phyloP scores from a whole-genome alignment of 2,113 vertebrate species.

The Antigone vipio region DNA sequence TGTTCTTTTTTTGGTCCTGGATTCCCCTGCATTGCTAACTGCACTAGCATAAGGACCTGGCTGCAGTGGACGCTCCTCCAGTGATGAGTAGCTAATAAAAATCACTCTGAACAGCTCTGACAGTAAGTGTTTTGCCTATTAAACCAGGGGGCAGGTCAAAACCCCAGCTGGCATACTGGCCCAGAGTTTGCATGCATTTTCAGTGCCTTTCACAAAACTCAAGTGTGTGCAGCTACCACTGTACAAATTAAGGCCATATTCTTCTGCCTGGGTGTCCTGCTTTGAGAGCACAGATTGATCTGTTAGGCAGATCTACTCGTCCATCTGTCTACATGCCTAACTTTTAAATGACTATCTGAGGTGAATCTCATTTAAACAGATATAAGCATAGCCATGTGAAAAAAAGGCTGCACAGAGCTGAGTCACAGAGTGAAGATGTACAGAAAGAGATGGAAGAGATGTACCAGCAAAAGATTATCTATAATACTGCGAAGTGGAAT shows the following conservation, averaged over 20 bases:
- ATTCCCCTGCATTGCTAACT: background rate
- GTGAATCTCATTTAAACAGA: background rate
- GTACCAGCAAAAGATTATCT: background rate
- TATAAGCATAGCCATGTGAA: background rate
- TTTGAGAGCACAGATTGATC: background rate
- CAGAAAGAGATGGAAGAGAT: background rate
- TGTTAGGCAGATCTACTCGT: background rate
- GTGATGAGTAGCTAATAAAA: background rate
- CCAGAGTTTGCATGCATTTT: background rate
- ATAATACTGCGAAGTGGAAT: background rate
- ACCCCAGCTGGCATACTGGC: background rate
- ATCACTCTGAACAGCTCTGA: background rate
- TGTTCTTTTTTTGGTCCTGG: background rate
- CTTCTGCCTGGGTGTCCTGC: background rate
- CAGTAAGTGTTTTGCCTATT: background rate
- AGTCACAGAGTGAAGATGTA: background rate
- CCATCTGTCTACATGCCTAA: background rate
- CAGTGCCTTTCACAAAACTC: background rate
- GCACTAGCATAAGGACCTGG: background rate
- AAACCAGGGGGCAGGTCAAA: background rate
- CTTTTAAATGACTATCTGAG: background rate
- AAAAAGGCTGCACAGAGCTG: background rate
- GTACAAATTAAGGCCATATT: background rate
- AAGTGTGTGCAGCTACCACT: background rate
- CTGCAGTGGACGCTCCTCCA: background rate